Percentiles rank a stretch among this genome's conserved stretches.
Evolutionary conservation across 2,113 vertebrate genomes (phyloP).

Genomic region (Passer domesticus): DNA sequence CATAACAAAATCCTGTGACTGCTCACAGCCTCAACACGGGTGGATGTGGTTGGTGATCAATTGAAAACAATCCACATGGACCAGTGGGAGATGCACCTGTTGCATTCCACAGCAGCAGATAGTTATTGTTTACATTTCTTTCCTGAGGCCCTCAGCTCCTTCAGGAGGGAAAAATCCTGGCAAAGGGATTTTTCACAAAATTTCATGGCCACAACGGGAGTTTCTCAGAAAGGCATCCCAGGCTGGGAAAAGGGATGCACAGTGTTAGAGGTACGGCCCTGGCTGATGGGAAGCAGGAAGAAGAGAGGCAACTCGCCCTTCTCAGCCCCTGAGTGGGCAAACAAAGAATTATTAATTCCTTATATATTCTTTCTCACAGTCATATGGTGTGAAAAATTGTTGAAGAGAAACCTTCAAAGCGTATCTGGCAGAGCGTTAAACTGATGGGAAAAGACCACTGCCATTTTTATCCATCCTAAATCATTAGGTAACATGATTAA

Average conservation of each 20-base stretch:
- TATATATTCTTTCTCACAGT: background rate
- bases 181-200: too few species aligned
- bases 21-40: too few species aligned
- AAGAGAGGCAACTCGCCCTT: background rate
- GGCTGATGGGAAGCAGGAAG: background rate
- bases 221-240: background rate
- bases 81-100: too few species aligned
- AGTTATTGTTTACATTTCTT: too few species aligned
- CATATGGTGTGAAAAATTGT: accelerated
- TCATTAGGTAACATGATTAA: background rate
- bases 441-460: background rate
- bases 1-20: too few species aligned
- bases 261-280: accelerated
- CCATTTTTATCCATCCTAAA: background rate
- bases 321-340: background rate
- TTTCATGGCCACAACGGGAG: too few species aligned
- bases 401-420: background rate
- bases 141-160: too few species aligned
- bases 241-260: background rate
- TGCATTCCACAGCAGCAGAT: too few species aligned
- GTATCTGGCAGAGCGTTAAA: background rate
- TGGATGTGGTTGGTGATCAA: too few species aligned
- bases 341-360: background rate
- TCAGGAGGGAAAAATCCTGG: too few species aligned
- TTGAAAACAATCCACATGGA: too few species aligned